Conservation (phyloP, 2,113 vertebrate species). For the Sterna hirundo region DNA sequence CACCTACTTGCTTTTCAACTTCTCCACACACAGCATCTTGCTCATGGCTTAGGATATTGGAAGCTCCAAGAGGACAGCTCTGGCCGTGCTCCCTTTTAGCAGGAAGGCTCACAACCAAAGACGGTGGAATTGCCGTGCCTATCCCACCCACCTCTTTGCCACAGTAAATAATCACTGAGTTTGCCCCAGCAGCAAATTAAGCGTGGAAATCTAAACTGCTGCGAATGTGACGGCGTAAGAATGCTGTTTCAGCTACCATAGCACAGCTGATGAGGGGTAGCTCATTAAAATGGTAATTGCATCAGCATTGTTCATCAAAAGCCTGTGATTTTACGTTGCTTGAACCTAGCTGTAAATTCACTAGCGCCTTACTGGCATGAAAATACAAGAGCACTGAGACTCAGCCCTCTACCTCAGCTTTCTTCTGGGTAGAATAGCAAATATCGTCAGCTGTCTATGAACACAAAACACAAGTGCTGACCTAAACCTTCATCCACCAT, state of each 20-base stretch:
- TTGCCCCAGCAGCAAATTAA: background rate
- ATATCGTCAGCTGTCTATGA: background rate
- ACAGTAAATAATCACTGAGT: background rate
- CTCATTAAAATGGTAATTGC: background rate
- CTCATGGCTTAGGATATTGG: background rate
- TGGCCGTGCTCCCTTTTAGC: background rate
- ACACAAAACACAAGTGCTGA: background rate
- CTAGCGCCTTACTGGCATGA: background rate
- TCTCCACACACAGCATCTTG: background rate
- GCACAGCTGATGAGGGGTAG: background rate
- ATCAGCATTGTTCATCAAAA: background rate
- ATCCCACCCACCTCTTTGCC: background rate
- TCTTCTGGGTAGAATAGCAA: background rate
- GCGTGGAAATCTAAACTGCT: background rate
- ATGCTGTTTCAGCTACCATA: rapidly evolving
- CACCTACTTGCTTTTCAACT: background rate
- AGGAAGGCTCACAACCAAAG: background rate
- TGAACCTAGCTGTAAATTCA: background rate
- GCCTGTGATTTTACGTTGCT: background rate
- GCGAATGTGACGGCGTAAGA: background rate
- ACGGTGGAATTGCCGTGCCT: background rate
- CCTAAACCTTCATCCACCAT: background rate
- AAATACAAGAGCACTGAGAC: background rate
- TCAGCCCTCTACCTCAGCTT: background rate
- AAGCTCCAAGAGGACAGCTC: background rate